Evolutionary conservation across 2,113 vertebrate genomes (phyloP), one percentile per base, ranked within the genome.

Genomic region (Theristicus caerulescens): DNA sequence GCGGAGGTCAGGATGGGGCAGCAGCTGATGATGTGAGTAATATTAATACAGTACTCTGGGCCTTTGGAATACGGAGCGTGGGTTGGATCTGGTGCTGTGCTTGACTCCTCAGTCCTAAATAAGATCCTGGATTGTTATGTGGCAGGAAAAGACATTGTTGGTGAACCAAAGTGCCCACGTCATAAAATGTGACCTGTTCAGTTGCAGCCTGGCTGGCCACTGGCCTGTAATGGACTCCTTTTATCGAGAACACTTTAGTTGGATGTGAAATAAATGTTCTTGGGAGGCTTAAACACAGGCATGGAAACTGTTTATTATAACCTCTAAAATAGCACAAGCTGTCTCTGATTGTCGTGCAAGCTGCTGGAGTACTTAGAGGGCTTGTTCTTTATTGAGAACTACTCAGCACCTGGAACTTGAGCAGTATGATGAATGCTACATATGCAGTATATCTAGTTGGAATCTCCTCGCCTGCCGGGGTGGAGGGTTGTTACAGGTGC

Each of bases 1-100:
- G 99, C 0, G 99, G 99, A 6, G 99, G 99, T 17, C 98, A 99
- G 97, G 99, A 99, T 3, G 99, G 99, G 3, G 99, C 99, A 1
- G 99, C 98, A 36, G 99, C 97, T 61, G 98, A 99, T 4, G 99
- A 99, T 2, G 97, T 99, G 80, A 98, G 98, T 98, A 81, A n/a
- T 12, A 9, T 10, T 16, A 15, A 21, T 27, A 5, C 7, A 34
- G 36, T 26, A 11, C 49, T 58, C 12, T 34, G 44, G 46, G n/a
- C 18, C 40, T 51, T 12, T 36, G 21, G 78, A 54, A 17, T 18
- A 2, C 4, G 9, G 79, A 54, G 18, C 1, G 0, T 7, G n/a
- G 44, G 26, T 31, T 4, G 7, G 36, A 25, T n/a, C 73, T 59
- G 52, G 20, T 78, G 55, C 80, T 87, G 49, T 32, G 44, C 51